A percentile compares a stretch with the other conserved stretches of the same genome.
Conservation (phyloP, 2,888 invertebrate species). For the Spisula subtruncata region DNA sequence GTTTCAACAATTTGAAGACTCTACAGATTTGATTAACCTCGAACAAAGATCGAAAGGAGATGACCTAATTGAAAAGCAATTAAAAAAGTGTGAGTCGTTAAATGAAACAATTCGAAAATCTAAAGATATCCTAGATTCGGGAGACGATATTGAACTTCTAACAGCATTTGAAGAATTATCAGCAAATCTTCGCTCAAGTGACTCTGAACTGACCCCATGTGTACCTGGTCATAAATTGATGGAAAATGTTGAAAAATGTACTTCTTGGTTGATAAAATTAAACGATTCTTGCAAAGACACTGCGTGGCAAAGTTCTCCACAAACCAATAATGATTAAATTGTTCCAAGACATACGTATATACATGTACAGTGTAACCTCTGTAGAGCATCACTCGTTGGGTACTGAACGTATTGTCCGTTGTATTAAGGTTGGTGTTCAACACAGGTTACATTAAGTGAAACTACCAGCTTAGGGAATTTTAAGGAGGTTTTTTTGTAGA, state of each 20-base stretch:
- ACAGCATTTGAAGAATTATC: neutral
- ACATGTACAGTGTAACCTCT: too few relatives aligned
- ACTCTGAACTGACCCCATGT: neutral
- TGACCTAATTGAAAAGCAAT: neutral
- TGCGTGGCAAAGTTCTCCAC: neutral
- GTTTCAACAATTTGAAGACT: slow-evolving; percentile 12
- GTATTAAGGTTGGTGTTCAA: too few relatives aligned
- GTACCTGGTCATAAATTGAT: slow-evolving; percentile 36
- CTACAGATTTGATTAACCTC: neutral
- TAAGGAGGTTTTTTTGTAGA: too few relatives aligned
- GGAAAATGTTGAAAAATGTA: slow-evolving; percentile 37
- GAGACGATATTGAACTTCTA: neutral
- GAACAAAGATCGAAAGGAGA: slow-evolving; percentile 20
- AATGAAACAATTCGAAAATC: neutral
- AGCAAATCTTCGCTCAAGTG: neutral
- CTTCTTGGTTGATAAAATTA: slow-evolving; percentile 27
- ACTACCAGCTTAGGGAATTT: too few relatives aligned
- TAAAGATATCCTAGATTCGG: neutral
- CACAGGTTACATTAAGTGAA: too few relatives aligned
- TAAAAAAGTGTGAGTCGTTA: neutral
- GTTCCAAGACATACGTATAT: too few relatives aligned
- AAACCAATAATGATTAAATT: neutral
- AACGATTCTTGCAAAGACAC: neutral
- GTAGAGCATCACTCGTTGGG: too few relatives aligned
- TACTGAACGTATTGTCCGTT: too few relatives aligned